phyloP scores from a whole-genome alignment of 2,888 invertebrate species.

The Lissonota sp. region DNA sequence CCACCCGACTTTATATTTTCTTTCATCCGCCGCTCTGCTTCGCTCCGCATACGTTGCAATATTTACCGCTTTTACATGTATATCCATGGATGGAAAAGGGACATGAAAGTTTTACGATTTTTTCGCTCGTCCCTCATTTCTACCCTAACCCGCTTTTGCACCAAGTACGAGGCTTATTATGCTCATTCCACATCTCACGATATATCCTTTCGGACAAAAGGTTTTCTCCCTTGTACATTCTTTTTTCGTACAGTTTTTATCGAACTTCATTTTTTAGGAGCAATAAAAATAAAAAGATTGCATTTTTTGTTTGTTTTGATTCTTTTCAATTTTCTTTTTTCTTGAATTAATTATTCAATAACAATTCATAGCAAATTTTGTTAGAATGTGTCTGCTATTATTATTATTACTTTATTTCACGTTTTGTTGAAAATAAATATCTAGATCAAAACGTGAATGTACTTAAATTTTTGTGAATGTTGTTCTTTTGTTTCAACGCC shows the following conservation, averaged over 20 bases:
- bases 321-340: no score
- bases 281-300: background rate
- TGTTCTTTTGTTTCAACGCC: background rate
- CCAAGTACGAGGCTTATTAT: background rate
- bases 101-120: conserved; percentile 28
- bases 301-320: no score
- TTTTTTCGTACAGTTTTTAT: no score
- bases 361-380: no score
- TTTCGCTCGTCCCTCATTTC: conserved; percentile 9
- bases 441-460: background rate
- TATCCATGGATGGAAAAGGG: background rate
- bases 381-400: no score
- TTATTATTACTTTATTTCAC: no score
- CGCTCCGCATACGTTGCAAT: conserved; percentile 11
- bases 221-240: no score
- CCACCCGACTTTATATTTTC: background rate
- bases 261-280: background rate
- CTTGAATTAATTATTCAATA: no score
- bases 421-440: background rate
- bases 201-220: no score
- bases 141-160: conserved; percentile 19
- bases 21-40: conserved; percentile 3
- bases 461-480: background rate
- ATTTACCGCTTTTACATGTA: background rate
- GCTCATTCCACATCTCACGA: no score